Evolutionary conservation across 2,888 invertebrate genomes (phyloP).

Genomic region (Hydropsyche betteni): DNA sequence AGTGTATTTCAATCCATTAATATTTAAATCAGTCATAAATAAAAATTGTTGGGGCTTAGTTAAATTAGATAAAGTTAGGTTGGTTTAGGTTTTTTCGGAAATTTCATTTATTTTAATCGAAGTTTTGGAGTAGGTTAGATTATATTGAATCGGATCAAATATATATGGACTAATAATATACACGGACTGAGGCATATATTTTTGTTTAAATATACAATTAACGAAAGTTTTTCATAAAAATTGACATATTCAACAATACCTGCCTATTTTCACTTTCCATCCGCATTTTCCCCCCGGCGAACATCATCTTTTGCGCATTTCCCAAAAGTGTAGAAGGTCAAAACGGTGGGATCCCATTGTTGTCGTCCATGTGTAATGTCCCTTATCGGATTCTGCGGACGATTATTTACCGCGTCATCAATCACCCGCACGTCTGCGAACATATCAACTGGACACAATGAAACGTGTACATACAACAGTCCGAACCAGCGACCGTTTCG

Average conservation of each 20-base stretch:
- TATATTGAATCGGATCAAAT: no score
- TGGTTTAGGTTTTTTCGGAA: no score
- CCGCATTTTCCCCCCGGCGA: background rate
- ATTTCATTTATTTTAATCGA: no score
- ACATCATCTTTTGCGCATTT: background rate
- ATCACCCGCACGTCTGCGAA: conserved; percentile 44
- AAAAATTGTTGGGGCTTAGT: no score
- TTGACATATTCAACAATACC: background rate
- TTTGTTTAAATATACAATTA: background rate
- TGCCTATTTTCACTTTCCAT: background rate
- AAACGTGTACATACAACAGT: conserved; percentile 39
- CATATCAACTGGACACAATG: conserved; percentile 42
- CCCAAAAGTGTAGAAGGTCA: conserved; percentile 34
- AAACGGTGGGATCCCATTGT: conserved; percentile 44
- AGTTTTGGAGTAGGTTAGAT: no score
- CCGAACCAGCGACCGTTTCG: conserved; percentile 29
- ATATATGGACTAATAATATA: no score
- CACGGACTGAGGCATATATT: no score
- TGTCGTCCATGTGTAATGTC: conserved; percentile 48
- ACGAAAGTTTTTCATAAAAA: background rate
- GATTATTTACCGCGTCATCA: conserved; percentile 50
- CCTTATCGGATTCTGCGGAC: conserved; percentile 49
- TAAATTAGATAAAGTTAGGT: no score
- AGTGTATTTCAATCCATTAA: no score
- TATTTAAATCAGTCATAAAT: no score